Base-by-base conservation (phyloP, 2,797 vertebrate genomes). In the Tauraco hartlaubi region DNA sequence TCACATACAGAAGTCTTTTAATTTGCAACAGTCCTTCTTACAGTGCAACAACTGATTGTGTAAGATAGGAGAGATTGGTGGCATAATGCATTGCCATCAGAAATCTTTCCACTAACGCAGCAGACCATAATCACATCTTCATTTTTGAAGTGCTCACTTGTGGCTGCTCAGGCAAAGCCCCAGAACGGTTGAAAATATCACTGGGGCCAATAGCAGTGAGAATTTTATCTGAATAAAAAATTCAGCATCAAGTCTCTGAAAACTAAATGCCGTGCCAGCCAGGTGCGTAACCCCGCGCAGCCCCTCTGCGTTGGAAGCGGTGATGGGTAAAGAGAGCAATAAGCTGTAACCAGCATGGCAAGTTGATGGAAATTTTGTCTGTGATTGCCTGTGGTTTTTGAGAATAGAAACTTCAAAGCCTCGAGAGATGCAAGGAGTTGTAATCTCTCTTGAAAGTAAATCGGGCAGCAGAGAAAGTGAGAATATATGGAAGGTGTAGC, bases 391-490 rank as follows among this genome's bases (percentile, higher is more conserved):
- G 54, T 88, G 90, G 79, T 88, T 88, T 94, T 94, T 61, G 52
- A 77, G 88, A 90, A 87, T 20, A 89, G 90, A 79, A 90, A 68
- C 90, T 95, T 96, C 88, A 96, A 96, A 96, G 93, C 71, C 71
- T 82, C 15, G 0, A 82, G 87, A 90, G 88, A 56, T 87, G 67
- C 52, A 79, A 71, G 85, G 74, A 90, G 26, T 72, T 93, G 33
- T 92, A 94, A 92, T 94, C 69, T 93, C 58, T 92, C 77, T 88
- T 87, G 80, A 80, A 95, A 95, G 82, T 73, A 93, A 89, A 90
- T 92, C 73, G 61, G 41, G 80, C 80, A 74, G 77, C 69, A 93
- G 49, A 81, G 66, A 63, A 91, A 68, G 66, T 78, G 69, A 91
- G 62, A 85, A 22, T 88, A 20, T 67, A 26, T 19, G 21, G 81